Evolutionary conservation across 2,888 invertebrate genomes (phyloP).

Genomic region (Tipula lateralis): DNA sequence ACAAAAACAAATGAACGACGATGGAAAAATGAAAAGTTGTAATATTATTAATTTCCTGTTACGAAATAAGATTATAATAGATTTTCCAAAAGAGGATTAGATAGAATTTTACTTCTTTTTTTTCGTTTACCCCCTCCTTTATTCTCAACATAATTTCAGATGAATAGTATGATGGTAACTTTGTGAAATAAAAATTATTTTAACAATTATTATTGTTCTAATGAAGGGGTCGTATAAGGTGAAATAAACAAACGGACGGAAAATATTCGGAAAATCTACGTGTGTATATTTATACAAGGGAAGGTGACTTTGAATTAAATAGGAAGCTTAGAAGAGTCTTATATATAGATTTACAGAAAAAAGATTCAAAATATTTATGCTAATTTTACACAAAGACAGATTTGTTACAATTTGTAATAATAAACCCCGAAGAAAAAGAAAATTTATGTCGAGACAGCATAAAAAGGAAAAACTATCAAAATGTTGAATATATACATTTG

Average conservation of each 20-base stretch:
- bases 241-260: not conserved
- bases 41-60: conserved; percentile 21
- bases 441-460: not conserved
- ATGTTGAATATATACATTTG: conserved; percentile 7
- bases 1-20: not conserved
- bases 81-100: not conserved
- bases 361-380: not conserved
- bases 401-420: not conserved
- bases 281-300: not conserved
- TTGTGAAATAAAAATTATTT: not conserved
- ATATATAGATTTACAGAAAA: not conserved
- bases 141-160: not conserved
- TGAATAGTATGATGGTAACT: not conserved
- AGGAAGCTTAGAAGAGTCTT: not conserved
- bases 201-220: not conserved
- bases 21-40: not conserved
- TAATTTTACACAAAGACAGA: not conserved
- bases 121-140: not conserved
- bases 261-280: not conserved
- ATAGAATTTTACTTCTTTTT: not conserved
- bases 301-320: not conserved
- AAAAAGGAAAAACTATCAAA: conserved; percentile 5
- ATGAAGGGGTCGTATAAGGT: not conserved
- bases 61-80: conserved; percentile 13
- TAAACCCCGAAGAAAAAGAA: not conserved